A percentile compares a stretch with the other conserved stretches of the same genome.
Evolutionary conservation across 2,113 vertebrate genomes (phyloP).

Genomic region (Dromaius novaehollandiae): DNA sequence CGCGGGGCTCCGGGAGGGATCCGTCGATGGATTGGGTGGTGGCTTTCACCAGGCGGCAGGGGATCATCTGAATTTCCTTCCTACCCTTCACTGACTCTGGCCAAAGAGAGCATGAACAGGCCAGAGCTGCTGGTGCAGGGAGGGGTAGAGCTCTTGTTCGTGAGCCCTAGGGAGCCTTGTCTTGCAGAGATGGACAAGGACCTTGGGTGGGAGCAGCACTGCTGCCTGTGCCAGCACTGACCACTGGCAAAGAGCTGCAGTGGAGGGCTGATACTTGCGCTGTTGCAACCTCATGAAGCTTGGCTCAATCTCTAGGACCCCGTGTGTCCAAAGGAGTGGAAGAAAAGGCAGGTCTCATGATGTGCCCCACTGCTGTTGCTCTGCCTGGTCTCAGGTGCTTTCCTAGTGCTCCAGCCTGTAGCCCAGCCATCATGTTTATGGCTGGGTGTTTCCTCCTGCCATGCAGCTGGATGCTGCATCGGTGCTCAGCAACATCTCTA

Average conservation of each 20-base stretch:
- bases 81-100: neutral
- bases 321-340: neutral
- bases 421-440: neutral
- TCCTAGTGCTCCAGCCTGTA: neutral
- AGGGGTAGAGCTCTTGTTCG: no score
- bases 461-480: neutral
- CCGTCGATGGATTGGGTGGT: fast-evolving
- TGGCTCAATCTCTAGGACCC: neutral
- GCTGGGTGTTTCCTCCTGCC: neutral
- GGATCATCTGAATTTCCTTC: neutral
- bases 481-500: neutral
- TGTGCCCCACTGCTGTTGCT: neutral
- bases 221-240: neutral
- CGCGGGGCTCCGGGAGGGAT: neutral
- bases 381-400: neutral
- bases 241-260: neutral
- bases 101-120: neutral
- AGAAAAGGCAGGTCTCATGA: neutral
- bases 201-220: neutral
- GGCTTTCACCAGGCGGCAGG: neutral
- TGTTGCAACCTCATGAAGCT: neutral
- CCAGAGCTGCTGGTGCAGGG: no score
- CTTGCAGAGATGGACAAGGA: no score
- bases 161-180: no score
- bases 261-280: fast-evolving